Evolutionary conservation across 92 coral and sea anemone species (phyloP).

Genomic region (Pocillopora grandis): DNA sequence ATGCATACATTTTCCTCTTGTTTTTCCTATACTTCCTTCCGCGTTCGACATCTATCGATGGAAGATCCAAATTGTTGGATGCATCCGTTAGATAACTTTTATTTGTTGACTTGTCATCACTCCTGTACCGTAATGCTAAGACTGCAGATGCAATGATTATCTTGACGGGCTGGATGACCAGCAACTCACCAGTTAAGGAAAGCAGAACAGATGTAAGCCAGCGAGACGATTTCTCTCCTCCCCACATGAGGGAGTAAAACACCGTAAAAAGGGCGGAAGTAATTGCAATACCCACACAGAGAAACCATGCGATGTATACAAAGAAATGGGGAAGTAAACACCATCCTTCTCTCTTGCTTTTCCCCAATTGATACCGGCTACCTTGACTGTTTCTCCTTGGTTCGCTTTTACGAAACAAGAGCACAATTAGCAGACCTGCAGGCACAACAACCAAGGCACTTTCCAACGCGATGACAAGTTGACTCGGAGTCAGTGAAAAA

Average conservation of each 20-base stretch:
- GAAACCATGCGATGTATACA: slow-evolving; percentile 42
- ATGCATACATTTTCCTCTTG: slow-evolving; percentile 22
- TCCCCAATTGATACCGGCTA: neutral
- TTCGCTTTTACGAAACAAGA: slow-evolving; percentile 38
- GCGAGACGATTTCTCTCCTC: slow-evolving; percentile 52
- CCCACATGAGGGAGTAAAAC: slow-evolving; percentile 42
- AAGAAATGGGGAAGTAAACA: slow-evolving; percentile 46
- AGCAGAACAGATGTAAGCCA: slow-evolving; percentile 51
- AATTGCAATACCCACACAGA: slow-evolving; percentile 33
- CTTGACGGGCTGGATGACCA: slow-evolving; percentile 47
- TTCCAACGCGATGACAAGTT: slow-evolving; percentile 41
- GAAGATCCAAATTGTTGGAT: slow-evolving; percentile 12
- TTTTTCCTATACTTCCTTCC: slow-evolving; percentile 3
- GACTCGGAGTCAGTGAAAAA: slow-evolving; percentile 40
- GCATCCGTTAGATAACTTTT: slow-evolving; percentile 33
- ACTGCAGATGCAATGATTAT: slow-evolving; percentile 42
- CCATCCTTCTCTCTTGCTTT: neutral
- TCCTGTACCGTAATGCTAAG: slow-evolving; percentile 34
- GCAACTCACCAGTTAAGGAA: slow-evolving; percentile 43
- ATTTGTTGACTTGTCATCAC: slow-evolving; percentile 24
- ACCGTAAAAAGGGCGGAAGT: slow-evolving; percentile 45
- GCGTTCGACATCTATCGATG: neutral
- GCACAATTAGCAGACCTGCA: slow-evolving; percentile 29
- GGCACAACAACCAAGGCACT: slow-evolving; percentile 36
- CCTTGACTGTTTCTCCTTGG: neutral